Conservation (phyloP, 2,888 invertebrate species). For the Phortica okadai region DNA sequence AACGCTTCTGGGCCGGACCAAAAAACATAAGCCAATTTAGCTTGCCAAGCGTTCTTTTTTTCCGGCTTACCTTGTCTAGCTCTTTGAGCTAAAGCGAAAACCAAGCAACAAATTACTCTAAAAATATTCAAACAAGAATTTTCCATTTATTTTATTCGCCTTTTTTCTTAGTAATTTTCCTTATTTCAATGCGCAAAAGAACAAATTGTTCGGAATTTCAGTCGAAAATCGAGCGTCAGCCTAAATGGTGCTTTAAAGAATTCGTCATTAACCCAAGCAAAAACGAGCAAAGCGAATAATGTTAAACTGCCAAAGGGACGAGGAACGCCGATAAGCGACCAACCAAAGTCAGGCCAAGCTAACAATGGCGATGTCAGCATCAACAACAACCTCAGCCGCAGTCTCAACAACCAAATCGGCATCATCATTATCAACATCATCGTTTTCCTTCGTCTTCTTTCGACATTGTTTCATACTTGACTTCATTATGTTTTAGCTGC, state of each 20-base stretch:
- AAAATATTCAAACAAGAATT: constrained; percentile 46
- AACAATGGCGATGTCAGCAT: constrained; percentile 2
- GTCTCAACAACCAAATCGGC: background rate
- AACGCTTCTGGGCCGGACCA: background rate
- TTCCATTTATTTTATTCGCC: constrained; percentile 37
- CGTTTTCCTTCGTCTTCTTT: background rate
- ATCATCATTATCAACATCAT: background rate
- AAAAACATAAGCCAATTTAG: background rate
- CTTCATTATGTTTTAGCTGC: constrained; percentile 41
- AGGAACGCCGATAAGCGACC: constrained; percentile 11
- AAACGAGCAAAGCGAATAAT: background rate
- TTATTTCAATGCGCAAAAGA: background rate
- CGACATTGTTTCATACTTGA: constrained; percentile 25
- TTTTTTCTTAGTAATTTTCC: background rate
- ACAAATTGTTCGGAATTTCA: constrained; percentile 2
- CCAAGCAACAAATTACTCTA: background rate
- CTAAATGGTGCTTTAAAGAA: constrained; percentile 7
- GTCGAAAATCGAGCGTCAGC: background rate
- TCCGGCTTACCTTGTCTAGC: background rate
- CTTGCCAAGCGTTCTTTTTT: background rate
- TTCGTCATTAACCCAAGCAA: background rate
- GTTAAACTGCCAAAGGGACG: background rate
- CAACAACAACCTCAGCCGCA: background rate
- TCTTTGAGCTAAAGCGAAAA: constrained; percentile 46
- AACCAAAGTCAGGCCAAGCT: background rate